These are phyloP conservation scores for Hozukius guyotensis DNA, from an alignment of 2,797 vertebrate genomes.

Conservation along the genomic window DNA sequence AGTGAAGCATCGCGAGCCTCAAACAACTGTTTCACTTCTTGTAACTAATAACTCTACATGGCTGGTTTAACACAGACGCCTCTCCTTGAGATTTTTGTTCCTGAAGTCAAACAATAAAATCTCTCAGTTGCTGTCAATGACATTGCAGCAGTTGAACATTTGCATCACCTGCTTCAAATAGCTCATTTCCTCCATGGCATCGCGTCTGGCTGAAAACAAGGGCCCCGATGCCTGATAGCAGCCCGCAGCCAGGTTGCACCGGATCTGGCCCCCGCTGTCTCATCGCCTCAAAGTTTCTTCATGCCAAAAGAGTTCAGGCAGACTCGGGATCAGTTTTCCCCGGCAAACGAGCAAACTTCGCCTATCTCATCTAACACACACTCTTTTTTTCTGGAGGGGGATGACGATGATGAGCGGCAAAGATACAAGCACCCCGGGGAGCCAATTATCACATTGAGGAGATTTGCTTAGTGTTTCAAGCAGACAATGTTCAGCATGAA, in stretches of 20 bases:
- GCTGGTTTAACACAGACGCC: conserved; percentile 31
- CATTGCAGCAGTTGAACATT: neutral
- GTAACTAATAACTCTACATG: conserved; percentile 37
- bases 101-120: conserved; percentile 12
- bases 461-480: conserved; percentile 80
- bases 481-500: conserved; percentile 73
- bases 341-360: conserved; percentile 61
- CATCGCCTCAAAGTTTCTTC: conserved; percentile 47
- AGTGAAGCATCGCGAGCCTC: conserved; percentile 16
- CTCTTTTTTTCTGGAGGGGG: conserved; percentile 56
- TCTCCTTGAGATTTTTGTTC: neutral
- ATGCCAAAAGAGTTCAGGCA: conserved; percentile 61
- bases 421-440: conserved; percentile 76
- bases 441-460: conserved; percentile 84
- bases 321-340: conserved; percentile 60
- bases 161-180: conserved; percentile 36
- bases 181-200: conserved; percentile 8
- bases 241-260: conserved; percentile 52
- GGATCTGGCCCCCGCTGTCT: conserved; percentile 50
- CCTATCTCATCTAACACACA: conserved; percentile 62
- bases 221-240: conserved; percentile 12
- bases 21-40: conserved; percentile 20
- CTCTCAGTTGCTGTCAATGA: conserved; percentile 17
- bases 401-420: conserved; percentile 74
- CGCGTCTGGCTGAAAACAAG: conserved; percentile 26